Percentiles rank a stretch among this genome's conserved stretches.
Evolutionary conservation across 2,113 vertebrate genomes (phyloP).

Genomic region (Calonectris borealis): DNA sequence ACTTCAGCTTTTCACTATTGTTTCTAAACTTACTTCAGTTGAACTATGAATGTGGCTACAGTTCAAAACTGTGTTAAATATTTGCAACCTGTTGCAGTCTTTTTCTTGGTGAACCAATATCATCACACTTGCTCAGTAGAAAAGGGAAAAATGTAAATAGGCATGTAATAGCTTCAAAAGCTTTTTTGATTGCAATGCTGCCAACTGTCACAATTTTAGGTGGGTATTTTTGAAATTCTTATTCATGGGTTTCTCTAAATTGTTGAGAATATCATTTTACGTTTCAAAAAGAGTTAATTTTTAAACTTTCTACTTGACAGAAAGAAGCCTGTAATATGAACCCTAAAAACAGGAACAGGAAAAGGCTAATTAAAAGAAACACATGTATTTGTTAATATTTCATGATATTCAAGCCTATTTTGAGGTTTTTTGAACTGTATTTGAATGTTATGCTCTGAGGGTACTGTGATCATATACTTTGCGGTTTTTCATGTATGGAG

Average conservation of each 20-base stretch:
- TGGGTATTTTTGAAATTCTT: neutral
- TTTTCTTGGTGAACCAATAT: neutral
- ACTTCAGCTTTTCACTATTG: neutral
- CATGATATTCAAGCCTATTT: neutral
- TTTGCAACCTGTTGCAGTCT: neutral
- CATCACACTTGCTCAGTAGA: neutral
- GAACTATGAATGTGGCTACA: neutral
- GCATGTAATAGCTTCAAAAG: neutral
- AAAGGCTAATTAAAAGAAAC: neutral
- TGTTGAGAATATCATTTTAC: neutral
- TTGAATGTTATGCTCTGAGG: neutral
- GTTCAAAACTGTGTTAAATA: neutral
- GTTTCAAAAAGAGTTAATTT: neutral
- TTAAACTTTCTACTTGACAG: neutral
- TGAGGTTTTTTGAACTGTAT: neutral
- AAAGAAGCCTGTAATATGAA: neutral
- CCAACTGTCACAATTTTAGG: neutral
- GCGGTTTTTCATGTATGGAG: neutral
- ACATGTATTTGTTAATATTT: neutral
- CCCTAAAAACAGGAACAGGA: neutral
- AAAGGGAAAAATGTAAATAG: neutral
- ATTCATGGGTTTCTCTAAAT: neutral
- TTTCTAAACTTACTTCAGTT: neutral
- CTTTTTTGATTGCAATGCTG: neutral
- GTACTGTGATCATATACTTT: neutral